Conservation (phyloP, 2,888 invertebrate genomes). For the Melanostoma mellinum region DNA sequence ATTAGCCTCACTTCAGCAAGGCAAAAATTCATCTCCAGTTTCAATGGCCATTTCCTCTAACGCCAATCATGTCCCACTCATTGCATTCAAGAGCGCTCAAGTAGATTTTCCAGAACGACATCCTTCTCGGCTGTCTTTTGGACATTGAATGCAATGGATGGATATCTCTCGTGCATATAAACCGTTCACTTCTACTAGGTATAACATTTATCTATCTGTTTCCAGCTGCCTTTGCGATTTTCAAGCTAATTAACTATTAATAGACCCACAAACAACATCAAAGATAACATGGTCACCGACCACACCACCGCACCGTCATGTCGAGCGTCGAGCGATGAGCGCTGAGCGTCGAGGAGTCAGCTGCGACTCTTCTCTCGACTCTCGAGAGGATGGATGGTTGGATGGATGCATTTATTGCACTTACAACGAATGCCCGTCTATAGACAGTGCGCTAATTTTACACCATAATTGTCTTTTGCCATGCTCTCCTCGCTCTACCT, state of each 20-base stretch:
- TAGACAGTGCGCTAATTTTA: constrained; percentile 66
- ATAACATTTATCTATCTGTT: constrained; percentile 31
- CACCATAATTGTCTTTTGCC: constrained; percentile 63
- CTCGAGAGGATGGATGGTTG: constrained; percentile 38
- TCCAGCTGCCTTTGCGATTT: constrained; percentile 61
- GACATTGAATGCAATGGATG: constrained; percentile 4
- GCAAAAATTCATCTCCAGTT: constrained; percentile 38
- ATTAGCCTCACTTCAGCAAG: constrained; percentile 23
- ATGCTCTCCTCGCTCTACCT: constrained; percentile 21
- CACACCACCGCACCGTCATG: constrained; percentile 14
- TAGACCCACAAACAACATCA: constrained; percentile 69
- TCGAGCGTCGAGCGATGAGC: not conserved
- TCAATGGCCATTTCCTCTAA: constrained; percentile 62
- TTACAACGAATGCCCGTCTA: constrained; percentile 53
- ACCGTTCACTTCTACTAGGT: constrained; percentile 39
- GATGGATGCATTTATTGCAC: constrained; percentile 49
- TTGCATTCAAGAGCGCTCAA: constrained; percentile 28
- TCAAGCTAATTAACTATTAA: constrained; percentile 72
- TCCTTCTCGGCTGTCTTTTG: constrained; percentile 15
- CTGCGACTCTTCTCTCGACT: constrained; percentile 26
- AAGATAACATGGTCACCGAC: constrained; percentile 66
- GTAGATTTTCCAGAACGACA: constrained; percentile 10
- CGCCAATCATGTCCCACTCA: constrained; percentile 48
- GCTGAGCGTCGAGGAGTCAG: constrained; percentile 10
- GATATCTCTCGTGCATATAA: constrained; percentile 43